Evolutionary conservation across 2,888 invertebrate species (phyloP), one percentile per base, ranked within the genome.

Genomic region (Microdon myrmicae): DNA sequence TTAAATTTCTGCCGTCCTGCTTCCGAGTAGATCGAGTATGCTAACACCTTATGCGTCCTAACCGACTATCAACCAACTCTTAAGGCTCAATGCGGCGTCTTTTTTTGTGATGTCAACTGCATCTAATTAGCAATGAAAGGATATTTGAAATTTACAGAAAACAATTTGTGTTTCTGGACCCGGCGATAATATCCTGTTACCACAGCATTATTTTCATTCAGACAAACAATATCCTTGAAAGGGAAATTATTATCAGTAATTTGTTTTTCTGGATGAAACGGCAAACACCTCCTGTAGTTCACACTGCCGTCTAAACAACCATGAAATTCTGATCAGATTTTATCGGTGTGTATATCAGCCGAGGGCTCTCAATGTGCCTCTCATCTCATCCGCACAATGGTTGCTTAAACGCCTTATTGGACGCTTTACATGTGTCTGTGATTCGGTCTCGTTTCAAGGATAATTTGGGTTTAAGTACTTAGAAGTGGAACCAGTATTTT

Each of bases 381-480:
- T 8, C 22, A n/a, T 34, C 16, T 12, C 22, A 14, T 34, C 10
- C 8, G 19, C 38, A 39, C 38, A 51, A 25, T 17, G 28, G 22
- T 37, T 49, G 43, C 58, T 51, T 61, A 53, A 58, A 58, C 28
- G 35, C 23, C 41, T 58, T 58, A 51, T 64, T 64, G 53, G 51
- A 38, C 37, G 45, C 35, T 41, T 26, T 29, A 16, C 39, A n/a
- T 20, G 7, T 13, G n/a, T 22, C 29, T 17, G 12, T 35, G 25
- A 14, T 4, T 19, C 35, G 41, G 55, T 55, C 39, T 34, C 34
- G 41, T 51, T 61, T 61, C 35, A 31, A 34, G 28, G 54, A 56
- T 35, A 64, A 64, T 64, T 64, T 29, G 51, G 58, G 47, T 64
- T 53, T 47, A 53, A 43, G 64, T 51, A 64, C 64, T 64, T 47